Percentiles rank a stretch among this genome's conserved stretches.
phyloP scores from a whole-genome alignment of 2,113 vertebrate genomes.

The Rousettus leschenaultii region DNA sequence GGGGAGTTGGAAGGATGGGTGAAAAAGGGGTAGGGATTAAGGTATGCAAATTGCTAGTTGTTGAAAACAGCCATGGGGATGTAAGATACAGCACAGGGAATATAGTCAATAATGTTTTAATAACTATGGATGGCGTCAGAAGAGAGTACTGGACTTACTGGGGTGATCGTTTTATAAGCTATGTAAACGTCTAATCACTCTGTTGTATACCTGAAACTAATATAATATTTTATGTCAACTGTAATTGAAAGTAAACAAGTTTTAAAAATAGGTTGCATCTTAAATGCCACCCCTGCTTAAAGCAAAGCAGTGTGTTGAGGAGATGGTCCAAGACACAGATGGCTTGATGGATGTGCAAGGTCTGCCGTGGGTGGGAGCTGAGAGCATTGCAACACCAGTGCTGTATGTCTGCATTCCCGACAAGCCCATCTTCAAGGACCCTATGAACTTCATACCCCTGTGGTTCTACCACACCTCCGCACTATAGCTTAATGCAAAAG shows the following conservation, averaged over 20 bases:
- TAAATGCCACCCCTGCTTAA: neutral
- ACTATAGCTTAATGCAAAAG: neutral
- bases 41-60: neutral
- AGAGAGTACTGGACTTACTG: neutral
- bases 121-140: neutral
- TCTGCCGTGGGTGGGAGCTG: rapidly evolving
- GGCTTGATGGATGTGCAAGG: neutral
- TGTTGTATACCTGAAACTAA: neutral
- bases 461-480: neutral
- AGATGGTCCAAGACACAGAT: neutral
- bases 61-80: neutral
- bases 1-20: neutral
- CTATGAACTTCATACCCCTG: no score
- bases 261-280: neutral
- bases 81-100: neutral
- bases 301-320: neutral
- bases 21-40: neutral
- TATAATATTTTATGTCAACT: neutral
- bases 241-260: neutral
- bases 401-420: rapidly evolving
- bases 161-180: neutral
- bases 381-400: rapidly evolving
- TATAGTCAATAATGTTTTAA: neutral
- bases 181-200: neutral
- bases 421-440: neutral